phyloP scores from a whole-genome alignment of 2,888 invertebrate species.

The Gortyna flavago region DNA sequence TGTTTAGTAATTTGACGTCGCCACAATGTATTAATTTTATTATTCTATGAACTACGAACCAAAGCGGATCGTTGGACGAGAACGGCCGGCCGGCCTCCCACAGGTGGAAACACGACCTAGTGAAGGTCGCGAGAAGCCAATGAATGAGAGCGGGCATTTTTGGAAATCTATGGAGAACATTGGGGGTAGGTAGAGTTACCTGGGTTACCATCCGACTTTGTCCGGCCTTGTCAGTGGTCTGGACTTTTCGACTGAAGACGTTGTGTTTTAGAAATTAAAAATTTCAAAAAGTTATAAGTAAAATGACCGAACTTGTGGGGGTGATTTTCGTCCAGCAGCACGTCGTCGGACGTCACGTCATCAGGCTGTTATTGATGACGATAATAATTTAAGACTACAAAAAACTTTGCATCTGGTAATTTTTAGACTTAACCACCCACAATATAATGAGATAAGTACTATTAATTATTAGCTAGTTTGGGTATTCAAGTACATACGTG shows the following conservation, averaged over 20 bases:
- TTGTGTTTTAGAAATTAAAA: background rate
- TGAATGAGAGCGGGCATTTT: no score
- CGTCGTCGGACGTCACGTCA: background rate
- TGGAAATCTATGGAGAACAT: background rate
- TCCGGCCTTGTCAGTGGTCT: background rate
- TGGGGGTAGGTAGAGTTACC: no score
- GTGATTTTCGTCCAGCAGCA: background rate
- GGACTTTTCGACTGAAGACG: background rate
- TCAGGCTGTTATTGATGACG: background rate
- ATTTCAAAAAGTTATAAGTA: background rate
- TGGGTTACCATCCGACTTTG: background rate
- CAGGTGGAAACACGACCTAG: slow-evolving; percentile 4
- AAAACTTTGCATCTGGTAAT: background rate
- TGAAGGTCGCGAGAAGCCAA: background rate
- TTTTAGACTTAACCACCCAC: background rate
- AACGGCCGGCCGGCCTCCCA: slow-evolving; percentile 1
- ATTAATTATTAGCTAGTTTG: background rate
- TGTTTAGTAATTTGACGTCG: background rate
- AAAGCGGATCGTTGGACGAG: background rate
- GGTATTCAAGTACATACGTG: background rate
- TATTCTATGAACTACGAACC: background rate
- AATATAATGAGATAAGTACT: background rate
- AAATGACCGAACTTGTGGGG: background rate
- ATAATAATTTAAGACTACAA: background rate
- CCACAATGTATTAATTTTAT: background rate